Base-by-base conservation (phyloP, 2,113 vertebrate species). In the Channa argus region DNA sequence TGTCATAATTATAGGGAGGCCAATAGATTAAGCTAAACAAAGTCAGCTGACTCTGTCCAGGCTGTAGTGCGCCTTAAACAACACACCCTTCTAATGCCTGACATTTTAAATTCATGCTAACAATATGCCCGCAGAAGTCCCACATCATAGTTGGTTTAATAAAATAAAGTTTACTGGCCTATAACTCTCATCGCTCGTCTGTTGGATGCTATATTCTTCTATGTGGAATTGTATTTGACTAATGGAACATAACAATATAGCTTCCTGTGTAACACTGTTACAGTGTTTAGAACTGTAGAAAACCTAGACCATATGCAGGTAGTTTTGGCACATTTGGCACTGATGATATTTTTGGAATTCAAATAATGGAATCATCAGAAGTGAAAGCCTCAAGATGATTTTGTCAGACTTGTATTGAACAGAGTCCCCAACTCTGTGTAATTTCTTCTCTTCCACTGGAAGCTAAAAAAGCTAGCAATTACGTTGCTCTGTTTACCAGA, bases 401-500 rank as follows among this genome's bases (percentile, higher is more conserved):
- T 80, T 55, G 38, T 68, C 63, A 53, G 38, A 24, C 69, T 71
- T 83, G 39, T 79, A 65, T 10, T 77, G 62, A 86, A 62, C 39
- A 2, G 50, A 62, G n/a, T 70, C 46, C 73, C 37, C 38, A 10
- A 5, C 58, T 78, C 34, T 37, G 43, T 82, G 74, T 79, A 63
- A 83, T 72, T 82, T 70, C 78, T 43, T 15, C 50, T 76, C 39
- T 77, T 77, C 68, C 70, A 47, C 51, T n/a, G 71, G 74, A 78
- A 73, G 47, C 44, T 33, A 46, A 82, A 1, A 71, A 65, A 63
- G 36, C 11, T 12, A 8, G 59, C 68, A 73, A 72, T 83, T 73
- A 76, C 54, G 76, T 43, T 49, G 37, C 69, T 81, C 71, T 79
- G 77, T 90, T 83, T 83, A 85, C 76, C 55, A 44, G 54, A 61